Evolutionary conservation across 2,888 invertebrate genomes (phyloP).

Genomic region (Euplagia quadripunctaria): DNA sequence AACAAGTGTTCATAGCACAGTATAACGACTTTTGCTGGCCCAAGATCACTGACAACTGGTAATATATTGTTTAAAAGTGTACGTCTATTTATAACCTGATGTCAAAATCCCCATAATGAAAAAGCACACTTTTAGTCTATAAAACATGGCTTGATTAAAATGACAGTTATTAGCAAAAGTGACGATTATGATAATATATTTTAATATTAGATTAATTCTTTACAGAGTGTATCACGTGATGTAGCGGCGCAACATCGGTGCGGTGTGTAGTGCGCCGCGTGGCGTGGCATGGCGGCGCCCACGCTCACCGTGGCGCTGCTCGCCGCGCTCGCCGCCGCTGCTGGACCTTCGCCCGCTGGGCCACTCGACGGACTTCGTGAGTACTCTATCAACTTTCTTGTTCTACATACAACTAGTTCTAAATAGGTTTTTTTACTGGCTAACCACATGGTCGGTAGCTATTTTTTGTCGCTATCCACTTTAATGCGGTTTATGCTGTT

Average conservation of each 20-base stretch:
- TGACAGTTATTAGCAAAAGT: too few species aligned
- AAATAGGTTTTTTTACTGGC: background rate
- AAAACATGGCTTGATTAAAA: too few species aligned
- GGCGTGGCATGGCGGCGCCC: slow-evolving; percentile 39
- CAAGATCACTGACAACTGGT: too few species aligned
- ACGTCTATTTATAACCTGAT: background rate
- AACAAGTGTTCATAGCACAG: too few species aligned
- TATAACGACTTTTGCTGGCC: too few species aligned
- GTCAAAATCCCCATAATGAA: background rate
- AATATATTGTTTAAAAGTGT: too few species aligned
- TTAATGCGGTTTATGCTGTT: background rate
- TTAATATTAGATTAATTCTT: background rate
- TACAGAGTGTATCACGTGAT: slow-evolving; percentile 15
- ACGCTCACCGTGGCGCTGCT: slow-evolving; percentile 53
- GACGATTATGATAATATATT: too few species aligned
- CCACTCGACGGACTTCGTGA: slow-evolving; percentile 28
- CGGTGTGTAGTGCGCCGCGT: slow-evolving; percentile 21
- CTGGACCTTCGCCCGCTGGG: slow-evolving; percentile 35
- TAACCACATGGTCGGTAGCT: background rate
- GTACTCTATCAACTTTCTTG: slow-evolving; percentile 5
- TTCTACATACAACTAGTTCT: background rate
- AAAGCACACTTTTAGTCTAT: too few species aligned
- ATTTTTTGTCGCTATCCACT: background rate
- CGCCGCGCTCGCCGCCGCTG: slow-evolving; percentile 51
- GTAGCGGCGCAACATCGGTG: slow-evolving; percentile 15